Evolutionary conservation across 2,113 vertebrate genomes (phyloP), one percentile per base, ranked within the genome.

Genomic region (Tympanuchus pallidicinctus): DNA sequence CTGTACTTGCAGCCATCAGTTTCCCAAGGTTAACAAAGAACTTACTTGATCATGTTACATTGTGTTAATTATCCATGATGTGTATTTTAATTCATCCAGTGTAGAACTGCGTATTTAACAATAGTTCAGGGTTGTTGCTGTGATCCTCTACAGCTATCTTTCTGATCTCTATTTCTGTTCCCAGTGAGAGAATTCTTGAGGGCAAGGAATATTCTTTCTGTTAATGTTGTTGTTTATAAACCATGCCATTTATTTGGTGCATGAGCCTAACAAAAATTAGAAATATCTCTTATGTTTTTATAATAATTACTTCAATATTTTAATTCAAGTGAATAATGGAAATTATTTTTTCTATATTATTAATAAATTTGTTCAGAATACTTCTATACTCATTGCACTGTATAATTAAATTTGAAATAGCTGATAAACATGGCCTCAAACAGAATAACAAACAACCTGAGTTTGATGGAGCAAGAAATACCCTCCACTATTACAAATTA

Each of bases 51-150:
- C 92, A 76, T 92, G 71, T 97, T 94, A 83, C 90, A 86, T 65
- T 72, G 45, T 78, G 95, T 95, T 83, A 95, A 96, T 95, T 95
- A 95, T 94, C 71, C 60, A 75, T 95, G 74, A 90, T 78, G 86
- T 50, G 72, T 71, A 66, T 92, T 92, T 94, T 70, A 89, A 93
- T 95, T 93, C 47, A 82, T 89, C 82, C 60, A 71, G 4, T 71
- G 47, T 64, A 81, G 45, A 94, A 93, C 43, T 61, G 89, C 63
- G 59, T 89, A 91, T 77, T 86, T 86, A 90, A 82, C 57, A 92
- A 76, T 90, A 92, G 94, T 88, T 94, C 63, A 70, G n/a, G n/a
- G 57, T 72, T 82, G 40, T 84, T 90, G 38, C 54, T 63, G 13
- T 79, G 32, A 70, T 73, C 56, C 79, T 95, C 63, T 92, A 56